Evolutionary conservation across 2,797 vertebrate species (phyloP), one percentile per base, ranked within the genome.

Genomic region (Hemitrygon akajei): DNA sequence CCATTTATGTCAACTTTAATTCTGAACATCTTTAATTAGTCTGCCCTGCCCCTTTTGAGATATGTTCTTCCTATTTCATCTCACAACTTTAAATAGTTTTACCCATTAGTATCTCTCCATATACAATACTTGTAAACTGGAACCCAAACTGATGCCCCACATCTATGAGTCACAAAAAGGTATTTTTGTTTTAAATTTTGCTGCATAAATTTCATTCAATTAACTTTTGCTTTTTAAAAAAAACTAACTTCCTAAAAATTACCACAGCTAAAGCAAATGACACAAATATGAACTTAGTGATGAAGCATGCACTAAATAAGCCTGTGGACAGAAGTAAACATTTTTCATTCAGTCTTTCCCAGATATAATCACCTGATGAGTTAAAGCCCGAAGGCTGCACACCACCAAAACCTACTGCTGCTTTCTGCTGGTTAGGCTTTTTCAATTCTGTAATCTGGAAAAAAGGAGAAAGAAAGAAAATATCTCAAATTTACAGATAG

Each of bases 401-500:
- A 81, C 94, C 94, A 93, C 95, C 96, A 95, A 97, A 97, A 91
- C 95, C 96, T 94, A 95, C 94, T 7, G 96, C 16, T 80, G 96
- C 93, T 27, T 94, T 34, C 58, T 95, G 94, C 84, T 96, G 96
- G 93, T 80, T 94, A 0, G 94, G 95, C 93, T 96, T 96, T 77
- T 96, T 98, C 80, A 98, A 94, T 94, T 98, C 96, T 73, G 96
- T 95, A 5, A 97, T 95, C 98, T 99, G 94, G 79, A 94, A 89
- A 95, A 94, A 94, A 94, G 93, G 89, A 94, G 86, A 47, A 30
- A 94, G 93, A 94, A 63, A 63, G 93, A 94, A 69, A 63, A 34
- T 94, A 71, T 6, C 58, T n/a, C 30, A 73, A 25, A 71, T 30
- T 20, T 87, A 7, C 66, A 79, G 25, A 7, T 34, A 18, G 5